Evolutionary conservation across 2,797 vertebrate genomes (phyloP), one percentile per base, ranked within the genome.

Genomic region (Argentina silus): DNA sequence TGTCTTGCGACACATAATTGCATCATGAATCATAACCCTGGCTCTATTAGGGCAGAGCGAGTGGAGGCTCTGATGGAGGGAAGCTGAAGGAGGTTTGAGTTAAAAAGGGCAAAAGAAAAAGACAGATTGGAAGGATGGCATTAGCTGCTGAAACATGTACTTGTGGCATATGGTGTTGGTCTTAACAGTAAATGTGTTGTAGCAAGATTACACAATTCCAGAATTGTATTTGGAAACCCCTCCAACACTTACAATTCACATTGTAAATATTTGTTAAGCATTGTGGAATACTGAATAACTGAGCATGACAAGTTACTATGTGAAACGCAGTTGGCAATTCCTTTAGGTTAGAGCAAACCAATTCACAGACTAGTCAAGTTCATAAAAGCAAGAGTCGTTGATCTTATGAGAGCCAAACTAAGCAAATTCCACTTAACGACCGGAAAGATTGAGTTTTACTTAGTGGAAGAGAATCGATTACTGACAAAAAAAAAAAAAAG

Each of bases 1-100:
- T 9, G 74, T 62, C 62, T n/a, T 47, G 48, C 12, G 17, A 50
- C 63, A 47, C 48, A 74, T 12, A 73, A 81, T 81, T 78, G 73
- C 48, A 66, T 48, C 69, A 76, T 67, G 72, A 73, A 74, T 79
- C 70, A 77, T 56, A 19, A 68, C 44, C 3, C 9, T 73, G 78
- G 69, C 69, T 50, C 14, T 47, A 59, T 71, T 67, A 48, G n/a
- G 57, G 66, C 47, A 36, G 36, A 21, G 50, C 44, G 23, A 61
- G 36, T 61, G 10, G 23, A 14, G 27, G 36, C 27, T 15, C 11
- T 14, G 59, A 42, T 36, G 59, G 21, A 14, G 7, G 21, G 21
- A 14, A 15, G 21, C 27, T 61, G 10, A 36, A 36, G 27, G 27
- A 36, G 27, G 21, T 36, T 36, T 42, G 10, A 27, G 59, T 15